Conservation (phyloP, 2,888 invertebrate genomes). For the Dynastes tityus region DNA sequence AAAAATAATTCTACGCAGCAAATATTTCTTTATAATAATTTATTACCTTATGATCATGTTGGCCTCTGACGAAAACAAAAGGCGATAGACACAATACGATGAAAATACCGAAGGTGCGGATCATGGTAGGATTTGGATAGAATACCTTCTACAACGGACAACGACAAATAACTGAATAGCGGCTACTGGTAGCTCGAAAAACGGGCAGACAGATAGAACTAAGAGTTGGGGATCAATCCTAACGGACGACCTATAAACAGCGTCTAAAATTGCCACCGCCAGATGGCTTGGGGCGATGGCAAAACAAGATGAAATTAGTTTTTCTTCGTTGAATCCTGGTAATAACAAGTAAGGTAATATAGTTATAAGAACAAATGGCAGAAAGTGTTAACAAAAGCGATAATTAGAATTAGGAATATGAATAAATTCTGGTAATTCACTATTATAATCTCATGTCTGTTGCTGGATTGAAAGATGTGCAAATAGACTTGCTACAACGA, state of each 20-base stretch:
- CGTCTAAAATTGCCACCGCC: background rate
- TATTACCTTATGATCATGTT: conserved; percentile 42
- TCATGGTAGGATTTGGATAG: background rate
- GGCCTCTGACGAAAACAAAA: conserved; percentile 22
- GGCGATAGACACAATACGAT: conserved; percentile 18
- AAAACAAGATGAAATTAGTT: too few relatives aligned
- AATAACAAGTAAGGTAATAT: too few relatives aligned
- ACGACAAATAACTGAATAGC: conserved; percentile 10
- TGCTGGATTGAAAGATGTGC: too few relatives aligned
- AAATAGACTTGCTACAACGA: too few relatives aligned
- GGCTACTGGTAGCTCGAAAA: background rate
- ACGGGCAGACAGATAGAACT: background rate
- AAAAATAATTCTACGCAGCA: background rate
- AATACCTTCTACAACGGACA: background rate
- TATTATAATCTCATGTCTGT: too few relatives aligned
- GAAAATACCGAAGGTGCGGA: conserved; percentile 10
- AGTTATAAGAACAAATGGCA: too few relatives aligned
- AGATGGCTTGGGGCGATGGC: conserved; percentile 13
- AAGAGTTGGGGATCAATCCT: background rate
- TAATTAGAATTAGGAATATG: too few relatives aligned
- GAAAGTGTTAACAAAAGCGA: too few relatives aligned
- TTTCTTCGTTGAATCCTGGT: too few relatives aligned
- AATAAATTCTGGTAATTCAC: too few relatives aligned
- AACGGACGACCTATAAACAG: conserved; percentile 35
- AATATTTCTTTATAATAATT: background rate